These are phyloP conservation scores for Calypte anna DNA, from an alignment of 2,113 vertebrate species.

Conservation along the genomic window DNA sequence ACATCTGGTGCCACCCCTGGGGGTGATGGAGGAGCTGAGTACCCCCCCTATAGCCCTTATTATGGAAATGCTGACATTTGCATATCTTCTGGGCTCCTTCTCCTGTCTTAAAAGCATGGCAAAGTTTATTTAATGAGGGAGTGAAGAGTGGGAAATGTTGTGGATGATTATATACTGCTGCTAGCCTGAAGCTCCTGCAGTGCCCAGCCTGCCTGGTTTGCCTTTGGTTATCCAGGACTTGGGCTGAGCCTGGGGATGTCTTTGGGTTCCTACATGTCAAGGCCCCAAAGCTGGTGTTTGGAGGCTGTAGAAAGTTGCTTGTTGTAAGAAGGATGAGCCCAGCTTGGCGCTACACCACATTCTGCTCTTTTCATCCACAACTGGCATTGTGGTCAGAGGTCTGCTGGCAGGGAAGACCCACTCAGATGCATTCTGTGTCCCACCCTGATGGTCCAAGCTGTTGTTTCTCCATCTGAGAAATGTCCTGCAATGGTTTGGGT, in stretches of 20 bases:
- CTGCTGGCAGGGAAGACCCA: too few relatives aligned
- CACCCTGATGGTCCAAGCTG: too few relatives aligned
- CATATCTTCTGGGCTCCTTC: neutral
- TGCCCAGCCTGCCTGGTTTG: neutral
- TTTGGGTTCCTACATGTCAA: neutral
- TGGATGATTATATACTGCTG: neutral
- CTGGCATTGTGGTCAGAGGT: too few relatives aligned
- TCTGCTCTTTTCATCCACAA: too few relatives aligned
- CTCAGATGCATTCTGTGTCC: too few relatives aligned
- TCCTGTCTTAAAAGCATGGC: neutral
- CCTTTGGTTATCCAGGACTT: fast-evolving
- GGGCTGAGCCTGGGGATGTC: fast-evolving
- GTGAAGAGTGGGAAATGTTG: neutral
- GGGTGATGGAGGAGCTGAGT: neutral
- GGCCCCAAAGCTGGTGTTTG: too few relatives aligned
- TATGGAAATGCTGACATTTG: neutral
- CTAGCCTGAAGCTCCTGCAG: neutral
- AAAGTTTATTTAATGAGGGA: neutral
- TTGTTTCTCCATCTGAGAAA: too few relatives aligned
- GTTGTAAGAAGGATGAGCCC: too few relatives aligned
- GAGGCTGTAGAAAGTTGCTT: too few relatives aligned
- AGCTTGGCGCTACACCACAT: too few relatives aligned
- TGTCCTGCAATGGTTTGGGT: too few relatives aligned
- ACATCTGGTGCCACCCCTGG: neutral
- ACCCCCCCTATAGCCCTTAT: neutral